A percentile compares a stretch with the other conserved stretches of the same genome.
phyloP scores from a whole-genome alignment of 2,888 invertebrate genomes.

The Argyresthia goedartella region DNA sequence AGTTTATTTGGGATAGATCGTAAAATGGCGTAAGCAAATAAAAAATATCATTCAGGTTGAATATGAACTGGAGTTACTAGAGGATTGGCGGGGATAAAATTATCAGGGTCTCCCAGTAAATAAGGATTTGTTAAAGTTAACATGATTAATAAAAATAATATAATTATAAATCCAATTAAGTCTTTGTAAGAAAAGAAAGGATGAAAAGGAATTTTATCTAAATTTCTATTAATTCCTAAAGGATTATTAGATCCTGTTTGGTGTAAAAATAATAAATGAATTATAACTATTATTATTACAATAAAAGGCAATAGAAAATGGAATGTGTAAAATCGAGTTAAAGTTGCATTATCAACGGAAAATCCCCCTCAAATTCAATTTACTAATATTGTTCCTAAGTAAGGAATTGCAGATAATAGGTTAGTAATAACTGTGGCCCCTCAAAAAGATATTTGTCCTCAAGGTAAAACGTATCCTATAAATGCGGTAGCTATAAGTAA shows the following conservation, averaged over 20 bases:
- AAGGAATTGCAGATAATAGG: slow-evolving; percentile 79
- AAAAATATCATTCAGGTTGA: slow-evolving; percentile 88
- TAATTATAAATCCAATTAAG: slow-evolving; percentile 70
- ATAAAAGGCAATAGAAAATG: slow-evolving; percentile 82
- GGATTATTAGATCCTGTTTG: slow-evolving; percentile 79
- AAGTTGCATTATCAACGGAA: slow-evolving; percentile 78
- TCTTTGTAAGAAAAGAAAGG: slow-evolving; percentile 77
- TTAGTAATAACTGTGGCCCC: slow-evolving; percentile 86
- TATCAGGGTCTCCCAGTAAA: slow-evolving; percentile 78
- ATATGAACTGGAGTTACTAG: slow-evolving; percentile 80
- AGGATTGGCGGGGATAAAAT: slow-evolving; percentile 79
- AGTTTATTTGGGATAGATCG: slow-evolving; percentile 86
- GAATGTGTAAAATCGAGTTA: slow-evolving; percentile 82
- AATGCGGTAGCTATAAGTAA: slow-evolving; percentile 80
- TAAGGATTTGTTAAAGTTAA: slow-evolving; percentile 70
- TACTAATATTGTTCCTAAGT: slow-evolving; percentile 73
- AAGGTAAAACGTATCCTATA: slow-evolving; percentile 82
- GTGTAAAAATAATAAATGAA: slow-evolving; percentile 77
- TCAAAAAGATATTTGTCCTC: slow-evolving; percentile 87
- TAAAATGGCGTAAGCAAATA: slow-evolving; percentile 86
- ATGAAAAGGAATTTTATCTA: slow-evolving; percentile 78
- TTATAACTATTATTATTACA: slow-evolving; percentile 69
- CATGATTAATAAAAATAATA: slow-evolving; percentile 62
- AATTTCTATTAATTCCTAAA: slow-evolving; percentile 73
- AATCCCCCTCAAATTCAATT: slow-evolving; percentile 84